These are phyloP conservation scores for Pseudochirops cupreus DNA, from an alignment of 2,797 vertebrate species.

Conservation along the genomic window DNA sequence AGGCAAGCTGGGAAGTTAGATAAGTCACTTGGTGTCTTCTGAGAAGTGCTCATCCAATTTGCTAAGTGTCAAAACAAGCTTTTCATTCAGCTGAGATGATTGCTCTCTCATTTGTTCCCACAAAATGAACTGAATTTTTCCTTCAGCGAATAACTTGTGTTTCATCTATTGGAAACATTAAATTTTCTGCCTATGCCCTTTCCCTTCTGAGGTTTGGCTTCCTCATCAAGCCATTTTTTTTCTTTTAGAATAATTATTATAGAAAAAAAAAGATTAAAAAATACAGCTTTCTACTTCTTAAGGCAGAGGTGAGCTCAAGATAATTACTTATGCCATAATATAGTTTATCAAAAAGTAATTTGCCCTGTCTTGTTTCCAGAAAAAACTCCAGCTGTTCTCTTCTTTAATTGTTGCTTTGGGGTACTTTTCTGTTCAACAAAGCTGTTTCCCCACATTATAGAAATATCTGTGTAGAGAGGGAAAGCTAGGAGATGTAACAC, in stretches of 20 bases:
- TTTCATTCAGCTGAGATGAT: neutral
- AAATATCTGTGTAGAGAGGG: slow-evolving; percentile 50
- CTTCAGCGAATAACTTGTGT: neutral
- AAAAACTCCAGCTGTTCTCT: slow-evolving; percentile 54
- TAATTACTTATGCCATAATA: slow-evolving; percentile 62
- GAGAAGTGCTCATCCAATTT: neutral
- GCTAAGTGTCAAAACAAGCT: neutral
- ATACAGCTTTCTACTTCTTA: slow-evolving; percentile 51
- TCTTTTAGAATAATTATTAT: slow-evolving; percentile 59
- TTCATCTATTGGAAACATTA: slow-evolving; percentile 3
- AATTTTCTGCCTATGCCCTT: slow-evolving; percentile 39
- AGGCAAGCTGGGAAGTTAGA: neutral
- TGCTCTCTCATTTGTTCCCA: neutral
- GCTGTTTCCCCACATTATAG: slow-evolving; percentile 23
- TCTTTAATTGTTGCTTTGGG: slow-evolving; percentile 58
- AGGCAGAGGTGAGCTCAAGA: slow-evolving; percentile 61
- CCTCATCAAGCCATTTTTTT: slow-evolving; percentile 59
- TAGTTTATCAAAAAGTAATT: slow-evolving; percentile 65
- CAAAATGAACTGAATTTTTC: slow-evolving; percentile 6
- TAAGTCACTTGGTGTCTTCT: neutral
- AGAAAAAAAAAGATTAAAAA: slow-evolving; percentile 66
- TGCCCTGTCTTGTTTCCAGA: slow-evolving; percentile 33
- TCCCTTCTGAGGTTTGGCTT: slow-evolving; percentile 53
- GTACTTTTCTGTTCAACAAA: slow-evolving; percentile 62
- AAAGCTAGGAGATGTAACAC: slow-evolving; percentile 29